Conservation (phyloP, 92 coral and sea anemone genomes). For the Porites lobata region DNA sequence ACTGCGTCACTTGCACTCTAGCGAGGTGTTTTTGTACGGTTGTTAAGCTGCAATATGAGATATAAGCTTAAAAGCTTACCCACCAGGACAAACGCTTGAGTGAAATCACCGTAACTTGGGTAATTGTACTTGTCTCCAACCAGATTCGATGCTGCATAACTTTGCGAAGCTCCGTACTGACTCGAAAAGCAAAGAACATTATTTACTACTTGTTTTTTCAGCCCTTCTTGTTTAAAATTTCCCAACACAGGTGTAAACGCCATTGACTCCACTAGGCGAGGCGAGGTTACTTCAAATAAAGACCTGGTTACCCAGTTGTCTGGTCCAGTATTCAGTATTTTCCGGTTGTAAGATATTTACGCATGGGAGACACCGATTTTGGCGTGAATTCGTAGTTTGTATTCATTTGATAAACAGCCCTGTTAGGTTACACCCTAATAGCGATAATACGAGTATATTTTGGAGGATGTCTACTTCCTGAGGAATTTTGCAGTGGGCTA, state of each 20-base stretch:
- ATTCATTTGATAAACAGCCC: background rate
- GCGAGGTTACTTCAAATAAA: background rate
- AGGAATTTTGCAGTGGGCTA: background rate
- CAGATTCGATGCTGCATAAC: conserved; percentile 84
- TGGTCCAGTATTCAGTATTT: background rate
- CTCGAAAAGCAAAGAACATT: conserved; percentile 85
- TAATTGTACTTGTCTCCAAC: conserved; percentile 82
- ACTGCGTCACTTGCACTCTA: too few species aligned
- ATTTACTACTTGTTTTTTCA: conserved; percentile 62
- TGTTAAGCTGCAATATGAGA: background rate
- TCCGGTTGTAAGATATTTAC: background rate
- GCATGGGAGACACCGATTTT: background rate
- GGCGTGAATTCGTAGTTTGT: background rate
- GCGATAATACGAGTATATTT: background rate
- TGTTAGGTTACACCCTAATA: conserved; percentile 12
- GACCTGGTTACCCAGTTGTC: conserved; percentile 35
- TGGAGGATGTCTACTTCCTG: conserved; percentile 7
- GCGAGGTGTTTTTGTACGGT: background rate
- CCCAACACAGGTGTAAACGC: background rate
- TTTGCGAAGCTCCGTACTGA: conserved; percentile 87
- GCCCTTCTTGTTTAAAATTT: background rate
- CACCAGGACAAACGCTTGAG: conserved; percentile 97
- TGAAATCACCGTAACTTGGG: conserved; percentile 95
- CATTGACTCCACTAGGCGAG: background rate
- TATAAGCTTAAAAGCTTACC: background rate